Base-by-base conservation (phyloP, 2,888 invertebrate species). In the Boloria selene region DNA sequence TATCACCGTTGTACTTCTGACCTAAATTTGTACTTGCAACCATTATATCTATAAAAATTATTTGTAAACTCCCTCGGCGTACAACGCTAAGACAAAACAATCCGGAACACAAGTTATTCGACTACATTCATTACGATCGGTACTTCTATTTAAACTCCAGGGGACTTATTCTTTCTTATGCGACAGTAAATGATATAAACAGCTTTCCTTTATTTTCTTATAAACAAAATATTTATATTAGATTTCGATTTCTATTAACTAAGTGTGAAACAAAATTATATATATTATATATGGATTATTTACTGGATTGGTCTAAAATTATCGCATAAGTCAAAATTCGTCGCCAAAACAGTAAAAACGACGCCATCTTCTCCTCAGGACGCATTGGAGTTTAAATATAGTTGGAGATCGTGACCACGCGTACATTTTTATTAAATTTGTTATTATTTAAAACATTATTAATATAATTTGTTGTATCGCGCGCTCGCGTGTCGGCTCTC, bases 401-500 rank as follows among this genome's bases (percentile, higher is more conserved):
- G 75, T 66, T 72, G 65, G 13, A 69, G 77, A 79, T 85, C 86
- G 83, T 74, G 77, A 79, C 77, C 89, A 86, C 84, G 85, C 87
- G 83, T 89, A 92, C 90, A 90, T 79, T 88, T 87, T 88, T 86
- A 85, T 87, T 88, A 84, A 85, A 86, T 88, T 86, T 84, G 85
- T 89, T 90, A 88, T 88, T 88, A 90, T 88, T 86, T 90, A 89
- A 90, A 91, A 90, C 88, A 79, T 91, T 90, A 90, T 88, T 88
- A 87, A 91, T 91, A 92, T 91, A 91, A 90, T 92, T 90, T 92
- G 91, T 90, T 91, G 91, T 92, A 84, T 80, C 73, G 88, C 83
- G 88, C 88, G 86, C 73, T 71, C 72, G 60, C 73, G 79, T 73
- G 74, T 79, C 89, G 83, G 84, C 85, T 85, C 79, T 76, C 77